Evolutionary conservation across 1,140 invertebrate genomes (phyloP), one percentile per base, ranked within the genome.

Genomic region (Brachionus asplanchnoidis): DNA sequence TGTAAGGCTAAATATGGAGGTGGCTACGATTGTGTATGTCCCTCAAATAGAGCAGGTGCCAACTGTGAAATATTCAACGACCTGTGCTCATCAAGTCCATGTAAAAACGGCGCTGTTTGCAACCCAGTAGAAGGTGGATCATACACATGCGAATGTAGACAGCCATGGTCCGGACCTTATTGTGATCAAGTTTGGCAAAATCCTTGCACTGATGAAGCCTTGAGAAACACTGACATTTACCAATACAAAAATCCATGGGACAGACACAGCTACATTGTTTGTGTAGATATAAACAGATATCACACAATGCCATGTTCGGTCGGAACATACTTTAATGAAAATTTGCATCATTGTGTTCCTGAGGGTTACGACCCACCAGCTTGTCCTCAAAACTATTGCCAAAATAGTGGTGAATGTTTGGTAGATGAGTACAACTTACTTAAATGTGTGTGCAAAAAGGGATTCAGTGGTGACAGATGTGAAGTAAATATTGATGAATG

Each of bases 1-100:
- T 88, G 88, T 86, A 66, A 84, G 8, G 86, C 87, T 14, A 87
- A 87, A 17, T 82, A 44, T 20, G 85, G 87, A 23, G 86, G 88
- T 73, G 86, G 85, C 82, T 90, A 79, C 79, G 86, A 73, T 65
- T 84, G 84, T 78, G 46, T 75, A 32, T 84, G 84, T 44, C 42
- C 42, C 28, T 11, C 66, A 9, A 28, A 75, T 78, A 53, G 60
- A 66, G 60, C 68, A 11, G 84, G 84, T 17, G 32, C 68, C 3
- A 84, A 84, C 20, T 84, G 84, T 77, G 66, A 84, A 65, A 56
- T 85, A 14, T 20, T n/a, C 60, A 66, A 78, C 17, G 77, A 85
- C 23, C 12, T 46, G 14, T 85, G 84, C 46, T 20, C 36, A 42
- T 36, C 56, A 12, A 80, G 86, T 6, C 86, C 87, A 23, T 88